phyloP scores from a whole-genome alignment of 2,113 vertebrate genomes.

The Oryzias curvinotus region DNA sequence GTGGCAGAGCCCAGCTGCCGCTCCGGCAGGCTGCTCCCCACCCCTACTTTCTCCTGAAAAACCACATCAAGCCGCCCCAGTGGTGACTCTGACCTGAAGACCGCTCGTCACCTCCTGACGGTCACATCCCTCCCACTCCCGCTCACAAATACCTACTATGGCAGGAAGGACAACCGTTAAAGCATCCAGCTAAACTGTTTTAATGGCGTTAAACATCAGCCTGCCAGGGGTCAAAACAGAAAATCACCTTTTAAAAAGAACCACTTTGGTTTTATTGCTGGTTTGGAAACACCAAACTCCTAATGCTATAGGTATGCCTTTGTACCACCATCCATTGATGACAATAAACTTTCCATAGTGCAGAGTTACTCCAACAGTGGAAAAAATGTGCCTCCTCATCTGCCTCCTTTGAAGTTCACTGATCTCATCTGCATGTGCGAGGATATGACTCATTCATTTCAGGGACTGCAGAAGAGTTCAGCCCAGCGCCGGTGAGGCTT shows the following conservation, averaged over 20 bases:
- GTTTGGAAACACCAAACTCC: no score
- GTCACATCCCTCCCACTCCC: slow-evolving; percentile 35
- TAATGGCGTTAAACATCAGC: slow-evolving; percentile 35
- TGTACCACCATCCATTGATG: no score
- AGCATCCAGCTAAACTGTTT: slow-evolving; percentile 25
- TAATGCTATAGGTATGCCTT: no score
- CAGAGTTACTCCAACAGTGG: background rate
- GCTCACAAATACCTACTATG: slow-evolving; percentile 45
- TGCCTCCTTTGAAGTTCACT: no score
- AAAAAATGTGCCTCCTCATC: background rate
- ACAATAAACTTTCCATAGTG: no score
- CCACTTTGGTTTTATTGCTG: no score
- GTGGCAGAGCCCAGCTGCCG: slow-evolving; percentile 52
- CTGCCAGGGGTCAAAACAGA: slow-evolving; percentile 21
- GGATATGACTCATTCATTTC: slow-evolving; percentile 45
- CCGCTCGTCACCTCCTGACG: slow-evolving; percentile 33
- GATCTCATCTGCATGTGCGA: slow-evolving; percentile 2
- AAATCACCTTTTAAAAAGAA: background rate
- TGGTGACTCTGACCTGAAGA: slow-evolving; percentile 33
- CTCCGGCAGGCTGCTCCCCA: slow-evolving; percentile 25
- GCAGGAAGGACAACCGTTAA: slow-evolving; percentile 16
- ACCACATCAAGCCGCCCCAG: slow-evolving; percentile 52
- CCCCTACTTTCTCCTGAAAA: slow-evolving; percentile 23
- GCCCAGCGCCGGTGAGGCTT: slow-evolving; percentile 32
- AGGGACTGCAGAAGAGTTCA: slow-evolving; percentile 36